Evolutionary conservation across 1,140 invertebrate species (phyloP), one percentile per base, ranked within the genome.

Genomic region (Berghia stephanieae): DNA sequence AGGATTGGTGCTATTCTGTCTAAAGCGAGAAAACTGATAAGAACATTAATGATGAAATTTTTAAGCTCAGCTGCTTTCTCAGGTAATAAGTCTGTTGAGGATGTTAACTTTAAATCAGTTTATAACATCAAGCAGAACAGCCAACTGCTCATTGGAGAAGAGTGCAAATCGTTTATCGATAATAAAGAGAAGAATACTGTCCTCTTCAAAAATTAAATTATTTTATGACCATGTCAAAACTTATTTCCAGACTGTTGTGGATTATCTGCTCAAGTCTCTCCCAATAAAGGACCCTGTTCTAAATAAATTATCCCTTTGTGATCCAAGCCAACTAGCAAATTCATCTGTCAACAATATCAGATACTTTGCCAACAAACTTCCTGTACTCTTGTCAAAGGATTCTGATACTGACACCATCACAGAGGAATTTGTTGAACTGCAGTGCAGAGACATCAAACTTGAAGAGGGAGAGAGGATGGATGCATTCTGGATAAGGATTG

Each of bases 71-170:
- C 36, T 40, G 36, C 44, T 21, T 24, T 42, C 21, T n/a, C 13
- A 43, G 1, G 42, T 24, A 70, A 70, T 6, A 24, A 44, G 10
- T 27, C 31, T 24, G 46, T 36, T 40, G 0, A 40, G 16, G 68
- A n/a, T n/a, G n/a, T 70, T 16, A 24, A 70, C 40, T 70, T 70
- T 21, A 42, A 44, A 40, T 24, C 46, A 43, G 24, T 38, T 2
- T 16, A 36, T 13, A 44, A 40, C 10, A 38, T 44, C 24, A 70
- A 70, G 31, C 21, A 16, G 3, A 43, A 70, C n/a, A 27, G 24
- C 13, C 24, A 70, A 8, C 68, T 70, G 8, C 36, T 70, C 16
- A 70, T 70, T 43, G 44, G 68, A 70, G 36, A 42, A 6, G 68
- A 42, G 21, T 38, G 40, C 42, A 70, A 27, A 43, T 38, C 42